Percentiles rank a stretch among this genome's conserved stretches.
phyloP scores from a whole-genome alignment of 2,797 vertebrate genomes.

The Alectoris magna region DNA sequence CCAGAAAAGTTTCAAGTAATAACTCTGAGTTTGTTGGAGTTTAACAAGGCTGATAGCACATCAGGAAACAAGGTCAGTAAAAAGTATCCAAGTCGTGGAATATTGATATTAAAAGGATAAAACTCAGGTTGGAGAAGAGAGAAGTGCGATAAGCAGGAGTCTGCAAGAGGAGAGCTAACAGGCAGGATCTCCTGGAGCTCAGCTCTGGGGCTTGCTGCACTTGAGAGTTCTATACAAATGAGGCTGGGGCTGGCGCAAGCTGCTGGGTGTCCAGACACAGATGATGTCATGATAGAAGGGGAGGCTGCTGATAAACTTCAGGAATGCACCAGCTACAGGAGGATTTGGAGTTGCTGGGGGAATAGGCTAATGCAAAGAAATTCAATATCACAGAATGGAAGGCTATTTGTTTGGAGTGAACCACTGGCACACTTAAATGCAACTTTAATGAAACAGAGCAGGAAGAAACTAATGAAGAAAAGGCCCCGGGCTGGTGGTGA shows the following conservation, averaged over 20 bases:
- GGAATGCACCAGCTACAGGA: constrained; percentile 52
- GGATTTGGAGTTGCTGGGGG: constrained; percentile 47
- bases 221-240: background rate
- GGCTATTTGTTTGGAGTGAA: constrained; percentile 56
- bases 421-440: constrained; percentile 42
- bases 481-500: background rate
- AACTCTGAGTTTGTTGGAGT: background rate
- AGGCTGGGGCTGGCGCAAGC: background rate
- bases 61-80: constrained; percentile 34
- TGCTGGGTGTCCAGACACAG: constrained; percentile 8
- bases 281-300: constrained; percentile 64
- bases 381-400: constrained; percentile 54
- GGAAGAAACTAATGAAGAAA: constrained; percentile 35
- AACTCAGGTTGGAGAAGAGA: background rate
- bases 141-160: background rate
- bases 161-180: background rate
- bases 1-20: constrained; percentile 11
- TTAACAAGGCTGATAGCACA: background rate
- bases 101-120: constrained; percentile 17
- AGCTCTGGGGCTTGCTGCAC: background rate
- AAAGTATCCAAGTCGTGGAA: background rate
- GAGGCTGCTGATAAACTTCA: constrained; percentile 64
- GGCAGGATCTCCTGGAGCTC: background rate
- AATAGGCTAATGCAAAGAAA: constrained; percentile 41
- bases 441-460: constrained; percentile 57